These are phyloP conservation scores for Hydrotaea diabolus DNA, from an alignment of 2,888 invertebrate genomes.

Conservation along the genomic window DNA sequence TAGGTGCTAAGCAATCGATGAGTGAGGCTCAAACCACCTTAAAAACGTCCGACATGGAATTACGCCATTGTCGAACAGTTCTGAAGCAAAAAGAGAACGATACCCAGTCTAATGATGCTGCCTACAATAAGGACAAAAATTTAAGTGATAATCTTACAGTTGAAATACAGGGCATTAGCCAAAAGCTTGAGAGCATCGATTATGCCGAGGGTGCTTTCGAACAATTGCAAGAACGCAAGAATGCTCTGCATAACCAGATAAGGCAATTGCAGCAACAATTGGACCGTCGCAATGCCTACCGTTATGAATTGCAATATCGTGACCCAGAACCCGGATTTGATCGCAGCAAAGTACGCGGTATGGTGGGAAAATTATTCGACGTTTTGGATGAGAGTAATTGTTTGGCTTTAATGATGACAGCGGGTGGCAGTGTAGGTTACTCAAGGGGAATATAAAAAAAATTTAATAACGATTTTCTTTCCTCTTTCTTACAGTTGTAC, in stretches of 20 bases:
- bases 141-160: constrained; percentile 82
- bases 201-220: constrained; percentile 85
- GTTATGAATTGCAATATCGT: constrained; percentile 85
- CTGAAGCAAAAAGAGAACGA: constrained; percentile 86
- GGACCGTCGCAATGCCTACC: constrained; percentile 75
- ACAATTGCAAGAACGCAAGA: constrained; percentile 82
- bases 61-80: constrained; percentile 84
- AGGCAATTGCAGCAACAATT: constrained; percentile 80
- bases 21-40: constrained; percentile 90
- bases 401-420: constrained; percentile 91
- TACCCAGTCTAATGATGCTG: constrained; percentile 85
- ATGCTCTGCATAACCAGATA: constrained; percentile 82
- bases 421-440: constrained; percentile 88
- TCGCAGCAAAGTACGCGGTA: constrained; percentile 86
- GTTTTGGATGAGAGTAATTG: constrained; percentile 87
- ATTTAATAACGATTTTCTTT: constrained; percentile 29
- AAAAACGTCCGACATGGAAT: constrained; percentile 89
- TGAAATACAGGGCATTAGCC: constrained; percentile 82
- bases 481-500: constrained; percentile 84
- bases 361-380: constrained; percentile 89
- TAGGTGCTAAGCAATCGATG: constrained; percentile 89
- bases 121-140: constrained; percentile 85
- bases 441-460: neutral
- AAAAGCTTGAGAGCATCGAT: constrained; percentile 81
- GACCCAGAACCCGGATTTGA: constrained; percentile 90